Percentiles rank a stretch among this genome's conserved stretches.
phyloP scores from a whole-genome alignment of 2,888 invertebrate genomes.

The Noctua pronuba region DNA sequence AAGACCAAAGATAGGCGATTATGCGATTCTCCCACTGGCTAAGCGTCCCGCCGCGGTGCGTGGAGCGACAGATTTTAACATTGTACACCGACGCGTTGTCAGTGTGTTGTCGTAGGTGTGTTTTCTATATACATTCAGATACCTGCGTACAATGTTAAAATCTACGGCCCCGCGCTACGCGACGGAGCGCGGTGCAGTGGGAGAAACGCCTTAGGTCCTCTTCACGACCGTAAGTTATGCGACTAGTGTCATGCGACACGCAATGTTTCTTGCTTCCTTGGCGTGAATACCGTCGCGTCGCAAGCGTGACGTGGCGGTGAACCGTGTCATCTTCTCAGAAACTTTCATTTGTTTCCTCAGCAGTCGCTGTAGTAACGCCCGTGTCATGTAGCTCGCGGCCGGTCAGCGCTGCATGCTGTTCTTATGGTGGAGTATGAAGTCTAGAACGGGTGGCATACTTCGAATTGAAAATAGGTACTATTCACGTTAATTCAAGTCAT shows the following conservation, averaged over 20 bases:
- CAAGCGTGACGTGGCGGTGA: background rate
- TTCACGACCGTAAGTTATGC: background rate
- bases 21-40: no score
- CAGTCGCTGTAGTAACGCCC: background rate
- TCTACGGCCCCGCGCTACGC: no score
- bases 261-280: background rate
- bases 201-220: background rate
- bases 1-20: background rate
- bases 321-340: background rate
- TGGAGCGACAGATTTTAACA: no score
- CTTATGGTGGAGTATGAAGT: background rate
- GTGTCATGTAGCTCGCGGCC: background rate
- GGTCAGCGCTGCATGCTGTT: background rate
- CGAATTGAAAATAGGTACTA: background rate
- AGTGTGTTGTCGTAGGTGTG: no score
- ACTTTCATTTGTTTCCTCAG: background rate
- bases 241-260: background rate
- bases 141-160: no score
- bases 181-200: no score
- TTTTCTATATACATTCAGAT: no score
- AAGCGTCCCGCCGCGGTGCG: no score
- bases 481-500: background rate
- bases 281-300: background rate
- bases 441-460: background rate
- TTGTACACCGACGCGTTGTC: no score